phyloP scores from a whole-genome alignment of 2,113 vertebrate species.

The Planiliza haematocheilus region DNA sequence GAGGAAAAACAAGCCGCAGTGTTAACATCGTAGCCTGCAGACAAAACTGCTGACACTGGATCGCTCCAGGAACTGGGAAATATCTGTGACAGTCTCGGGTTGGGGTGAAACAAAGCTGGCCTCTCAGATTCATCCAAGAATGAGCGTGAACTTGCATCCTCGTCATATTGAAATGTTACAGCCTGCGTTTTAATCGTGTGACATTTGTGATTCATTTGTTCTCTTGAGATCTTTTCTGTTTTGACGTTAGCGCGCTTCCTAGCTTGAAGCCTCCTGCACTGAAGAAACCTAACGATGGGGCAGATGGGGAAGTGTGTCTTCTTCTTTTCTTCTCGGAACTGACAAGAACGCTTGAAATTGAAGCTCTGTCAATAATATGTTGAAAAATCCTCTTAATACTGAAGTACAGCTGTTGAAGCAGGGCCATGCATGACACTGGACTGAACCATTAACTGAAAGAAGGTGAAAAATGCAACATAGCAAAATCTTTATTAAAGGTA shows the following conservation, averaged over 20 bases:
- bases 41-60: conserved; percentile 52
- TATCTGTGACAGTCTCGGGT: conserved; percentile 11
- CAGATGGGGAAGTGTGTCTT: conserved; percentile 1
- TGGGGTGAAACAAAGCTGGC: conserved; percentile 10
- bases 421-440: too few species aligned
- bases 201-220: background rate
- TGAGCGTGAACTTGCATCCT: conserved; percentile 12
- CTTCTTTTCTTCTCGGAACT: conserved; percentile 12
- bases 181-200: background rate
- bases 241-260: background rate
- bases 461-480: too few species aligned
- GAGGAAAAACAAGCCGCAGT: conserved; percentile 18
- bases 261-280: background rate
- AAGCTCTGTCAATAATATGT: too few species aligned
- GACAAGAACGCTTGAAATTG: too few species aligned
- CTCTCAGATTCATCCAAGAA: background rate
- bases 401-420: background rate
- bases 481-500: too few species aligned
- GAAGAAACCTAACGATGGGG: background rate
- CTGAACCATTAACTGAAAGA: background rate
- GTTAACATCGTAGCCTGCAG: background rate
- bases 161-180: background rate
- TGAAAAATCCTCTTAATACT: too few species aligned
- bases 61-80: conserved; percentile 62
- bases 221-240: background rate